A percentile compares a stretch with the other conserved stretches of the same genome.
Evolutionary conservation across 92 coral and sea anemone species (phyloP).

Genomic region (Zoanthus sansibaricus): DNA sequence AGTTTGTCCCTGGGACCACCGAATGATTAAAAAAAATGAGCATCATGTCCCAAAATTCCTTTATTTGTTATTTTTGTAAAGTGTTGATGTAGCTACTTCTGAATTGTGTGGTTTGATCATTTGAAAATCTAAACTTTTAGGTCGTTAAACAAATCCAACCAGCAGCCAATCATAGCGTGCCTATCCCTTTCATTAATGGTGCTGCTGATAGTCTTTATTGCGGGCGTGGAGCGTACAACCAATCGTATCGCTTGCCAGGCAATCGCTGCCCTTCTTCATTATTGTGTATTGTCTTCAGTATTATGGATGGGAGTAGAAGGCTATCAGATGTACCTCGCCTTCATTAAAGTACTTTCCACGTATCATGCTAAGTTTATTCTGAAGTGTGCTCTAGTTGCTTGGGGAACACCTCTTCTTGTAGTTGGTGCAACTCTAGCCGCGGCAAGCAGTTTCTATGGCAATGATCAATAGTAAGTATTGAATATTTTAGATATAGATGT

Average conservation of each 20-base stretch:
- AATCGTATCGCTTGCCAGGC: slow-evolving; percentile 68
- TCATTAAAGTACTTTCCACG: slow-evolving; percentile 89
- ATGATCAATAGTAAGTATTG: slow-evolving; percentile 69
- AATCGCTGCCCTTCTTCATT: slow-evolving; percentile 83
- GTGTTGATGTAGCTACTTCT: too few species aligned
- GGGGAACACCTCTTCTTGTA: slow-evolving; percentile 88
- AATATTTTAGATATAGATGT: too few species aligned
- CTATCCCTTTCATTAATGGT: slow-evolving; percentile 83
- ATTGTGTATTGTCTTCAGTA: slow-evolving; percentile 77
- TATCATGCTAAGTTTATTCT: slow-evolving; percentile 84
- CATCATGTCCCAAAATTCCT: too few species aligned
- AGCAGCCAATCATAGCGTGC: slow-evolving; percentile 89
- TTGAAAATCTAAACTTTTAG: slow-evolving; percentile 31
- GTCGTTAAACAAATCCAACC: slow-evolving; percentile 84
- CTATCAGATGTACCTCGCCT: slow-evolving; percentile 87
- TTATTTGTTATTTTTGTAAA: too few species aligned
- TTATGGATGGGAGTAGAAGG: slow-evolving; percentile 99
- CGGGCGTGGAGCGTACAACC: slow-evolving; percentile 74
- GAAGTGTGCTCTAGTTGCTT: slow-evolving; percentile 82
- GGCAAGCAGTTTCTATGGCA: slow-evolving; percentile 74
- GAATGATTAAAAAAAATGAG: too few species aligned
- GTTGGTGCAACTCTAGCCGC: slow-evolving; percentile 70
- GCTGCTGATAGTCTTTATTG: slow-evolving; percentile 84
- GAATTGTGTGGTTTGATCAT: too few species aligned
- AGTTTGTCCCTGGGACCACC: too few species aligned